These are phyloP conservation scores for Neuroterus valhalla DNA, from an alignment of 1,140 invertebrate species.

Conservation along the genomic window DNA sequence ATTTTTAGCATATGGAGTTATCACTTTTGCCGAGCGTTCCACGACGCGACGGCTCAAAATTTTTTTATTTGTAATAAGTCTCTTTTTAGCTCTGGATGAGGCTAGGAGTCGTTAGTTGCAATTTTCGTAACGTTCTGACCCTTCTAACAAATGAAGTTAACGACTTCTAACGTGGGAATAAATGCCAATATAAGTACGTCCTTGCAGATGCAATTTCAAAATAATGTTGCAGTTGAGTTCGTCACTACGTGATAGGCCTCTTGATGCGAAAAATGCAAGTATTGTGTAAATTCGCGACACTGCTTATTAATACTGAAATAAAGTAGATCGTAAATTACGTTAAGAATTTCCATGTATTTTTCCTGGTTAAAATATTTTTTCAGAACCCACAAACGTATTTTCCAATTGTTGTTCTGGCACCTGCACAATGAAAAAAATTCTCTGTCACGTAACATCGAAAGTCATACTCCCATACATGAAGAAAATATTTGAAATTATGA, in stretches of 20 bases:
- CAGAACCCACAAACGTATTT: not conserved
- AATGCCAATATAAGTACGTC: not conserved
- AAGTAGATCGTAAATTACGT: not conserved
- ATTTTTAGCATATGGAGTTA: too few relatives aligned
- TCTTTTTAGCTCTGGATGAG: too few relatives aligned
- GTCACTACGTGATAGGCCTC: slow-evolving; percentile 26
- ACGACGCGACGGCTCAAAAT: too few relatives aligned
- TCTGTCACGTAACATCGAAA: too few relatives aligned
- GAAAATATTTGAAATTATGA: too few relatives aligned
- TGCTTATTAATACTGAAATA: not conserved
- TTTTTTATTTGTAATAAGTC: too few relatives aligned
- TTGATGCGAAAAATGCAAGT: slow-evolving; percentile 20
- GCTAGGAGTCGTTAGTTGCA: too few relatives aligned
- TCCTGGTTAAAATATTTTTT: not conserved
- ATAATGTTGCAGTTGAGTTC: slow-evolving; percentile 12
- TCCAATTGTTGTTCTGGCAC: not conserved
- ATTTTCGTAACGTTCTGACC: too few relatives aligned
- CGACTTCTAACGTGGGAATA: not conserved
- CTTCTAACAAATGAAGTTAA: too few relatives aligned
- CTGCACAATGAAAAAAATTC: not conserved
- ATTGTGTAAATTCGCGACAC: slow-evolving; percentile 9
- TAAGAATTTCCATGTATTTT: slow-evolving; percentile 3
- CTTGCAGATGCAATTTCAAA: slow-evolving; percentile 17
- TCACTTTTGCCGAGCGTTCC: too few relatives aligned
- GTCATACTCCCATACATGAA: too few relatives aligned